A percentile compares a stretch with the other conserved stretches of the same genome.
phyloP scores from a whole-genome alignment of 2,888 invertebrate species.

The Apeira syringaria region DNA sequence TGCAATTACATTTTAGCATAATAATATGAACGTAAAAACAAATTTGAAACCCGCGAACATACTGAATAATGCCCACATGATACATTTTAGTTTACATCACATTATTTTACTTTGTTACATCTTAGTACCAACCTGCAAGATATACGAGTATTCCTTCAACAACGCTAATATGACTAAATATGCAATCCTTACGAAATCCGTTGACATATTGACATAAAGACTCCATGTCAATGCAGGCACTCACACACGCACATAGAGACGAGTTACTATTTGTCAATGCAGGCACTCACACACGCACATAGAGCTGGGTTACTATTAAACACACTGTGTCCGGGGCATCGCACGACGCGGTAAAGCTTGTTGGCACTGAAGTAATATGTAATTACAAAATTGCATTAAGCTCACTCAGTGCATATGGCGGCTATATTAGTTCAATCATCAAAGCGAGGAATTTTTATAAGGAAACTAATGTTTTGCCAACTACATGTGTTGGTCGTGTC shows the following conservation, averaged over 20 bases:
- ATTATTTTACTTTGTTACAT: not conserved
- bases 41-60: too few species aligned
- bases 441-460: constrained; percentile 4
- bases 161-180: constrained; percentile 18
- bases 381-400: constrained; percentile 26
- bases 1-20: too few species aligned
- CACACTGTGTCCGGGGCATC: constrained; percentile 18
- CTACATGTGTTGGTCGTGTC: constrained; percentile 7
- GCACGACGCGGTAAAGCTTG: constrained; percentile 19
- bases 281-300: constrained; percentile 13
- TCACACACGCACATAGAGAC: constrained; percentile 21
- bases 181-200: constrained; percentile 34
- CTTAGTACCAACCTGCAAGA: constrained; percentile 11
- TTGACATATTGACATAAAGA: constrained; percentile 30
- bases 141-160: constrained; percentile 10
- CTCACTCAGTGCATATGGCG: not conserved
- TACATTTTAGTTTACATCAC: not conserved
- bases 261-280: too few species aligned
- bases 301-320: constrained; percentile 1
- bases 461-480: constrained; percentile 17
- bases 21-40: too few species aligned
- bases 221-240: constrained; percentile 24
- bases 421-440: constrained; percentile 6
- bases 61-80: too few species aligned
- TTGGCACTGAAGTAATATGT: constrained; percentile 17